Evolutionary conservation across 2,113 vertebrate genomes (phyloP).

Genomic region (Toxotes chatareus): DNA sequence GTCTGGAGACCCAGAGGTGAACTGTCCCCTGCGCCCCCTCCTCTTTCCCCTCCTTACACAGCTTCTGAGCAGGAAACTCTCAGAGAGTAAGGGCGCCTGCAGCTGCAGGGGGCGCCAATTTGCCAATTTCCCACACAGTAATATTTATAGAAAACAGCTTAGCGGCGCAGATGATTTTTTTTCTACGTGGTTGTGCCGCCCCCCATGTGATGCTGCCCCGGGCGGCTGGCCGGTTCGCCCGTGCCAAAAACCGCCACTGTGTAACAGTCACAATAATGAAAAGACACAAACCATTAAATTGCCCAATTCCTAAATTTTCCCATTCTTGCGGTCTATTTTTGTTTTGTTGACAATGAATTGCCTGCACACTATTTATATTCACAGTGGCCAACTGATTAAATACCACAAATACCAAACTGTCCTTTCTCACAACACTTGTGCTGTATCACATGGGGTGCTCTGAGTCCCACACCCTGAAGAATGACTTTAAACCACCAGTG

Average conservation of each 20-base stretch:
- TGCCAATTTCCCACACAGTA: too few relatives aligned
- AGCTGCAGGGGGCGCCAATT: too few relatives aligned
- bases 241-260: neutral
- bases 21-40: too few relatives aligned
- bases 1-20: too few relatives aligned
- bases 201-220: too few relatives aligned
- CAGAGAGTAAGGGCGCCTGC: too few relatives aligned
- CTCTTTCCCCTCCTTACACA: too few relatives aligned
- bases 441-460: slow-evolving; percentile 8
- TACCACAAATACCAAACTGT: neutral
- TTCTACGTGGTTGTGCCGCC: too few relatives aligned
- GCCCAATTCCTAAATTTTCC: neutral
- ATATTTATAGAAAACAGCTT: too few relatives aligned
- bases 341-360: neutral
- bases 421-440: slow-evolving; percentile 21
- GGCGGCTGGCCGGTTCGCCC: too few relatives aligned
- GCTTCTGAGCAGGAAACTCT: too few relatives aligned
- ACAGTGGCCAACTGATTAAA: slow-evolving; percentile 26
- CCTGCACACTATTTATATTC: neutral
- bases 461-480: slow-evolving; percentile 41
- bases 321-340: neutral
- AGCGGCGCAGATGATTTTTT: too few relatives aligned
- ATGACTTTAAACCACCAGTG: slow-evolving; percentile 43
- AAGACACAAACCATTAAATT: neutral
- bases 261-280: neutral